These are phyloP conservation scores for Hoplodrina blanda DNA, from an alignment of 2,888 invertebrate species.

Conservation along the genomic window DNA sequence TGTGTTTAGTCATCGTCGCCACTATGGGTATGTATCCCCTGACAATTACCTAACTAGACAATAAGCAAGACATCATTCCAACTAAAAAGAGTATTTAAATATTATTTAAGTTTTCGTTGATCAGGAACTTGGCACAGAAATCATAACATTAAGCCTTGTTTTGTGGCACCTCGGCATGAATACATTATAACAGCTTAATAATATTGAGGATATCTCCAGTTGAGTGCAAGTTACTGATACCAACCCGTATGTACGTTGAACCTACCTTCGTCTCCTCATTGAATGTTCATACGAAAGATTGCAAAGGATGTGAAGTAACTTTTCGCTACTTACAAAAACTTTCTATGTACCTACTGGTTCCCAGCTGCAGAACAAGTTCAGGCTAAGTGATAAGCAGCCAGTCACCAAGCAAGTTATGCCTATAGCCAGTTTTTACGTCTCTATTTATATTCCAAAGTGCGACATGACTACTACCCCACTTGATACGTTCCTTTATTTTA, in stretches of 20 bases:
- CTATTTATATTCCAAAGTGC: not conserved
- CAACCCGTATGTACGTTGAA: not conserved
- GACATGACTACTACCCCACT: not conserved
- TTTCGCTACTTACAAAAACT: slow-evolving; percentile 47
- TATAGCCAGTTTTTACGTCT: not conserved
- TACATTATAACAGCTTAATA: slow-evolving; percentile 31
- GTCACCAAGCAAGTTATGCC: not conserved
- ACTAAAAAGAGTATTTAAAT: slow-evolving; percentile 13
- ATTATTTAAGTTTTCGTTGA: slow-evolving; percentile 31
- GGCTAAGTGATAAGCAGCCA: slow-evolving; percentile 9
- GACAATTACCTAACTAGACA: slow-evolving; percentile 15
- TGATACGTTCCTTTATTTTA: not conserved
- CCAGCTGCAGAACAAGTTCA: slow-evolving; percentile 36
- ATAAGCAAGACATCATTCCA: slow-evolving; percentile 20
- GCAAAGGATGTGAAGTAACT: slow-evolving; percentile 22
- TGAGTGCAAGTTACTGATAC: slow-evolving; percentile 1
- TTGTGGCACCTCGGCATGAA: slow-evolving; percentile 44
- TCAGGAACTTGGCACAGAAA: slow-evolving; percentile 62
- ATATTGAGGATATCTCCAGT: slow-evolving; percentile 41
- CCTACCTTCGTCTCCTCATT: not conserved
- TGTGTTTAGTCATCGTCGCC: slow-evolving; percentile 74
- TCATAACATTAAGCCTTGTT: slow-evolving; percentile 39
- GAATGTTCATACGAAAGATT: not conserved
- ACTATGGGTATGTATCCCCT: slow-evolving; percentile 76
- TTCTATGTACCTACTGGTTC: slow-evolving; percentile 39